These are phyloP conservation scores for Drosophila silvestris DNA, from an alignment of 2,888 invertebrate genomes.

Conservation along the genomic window DNA sequence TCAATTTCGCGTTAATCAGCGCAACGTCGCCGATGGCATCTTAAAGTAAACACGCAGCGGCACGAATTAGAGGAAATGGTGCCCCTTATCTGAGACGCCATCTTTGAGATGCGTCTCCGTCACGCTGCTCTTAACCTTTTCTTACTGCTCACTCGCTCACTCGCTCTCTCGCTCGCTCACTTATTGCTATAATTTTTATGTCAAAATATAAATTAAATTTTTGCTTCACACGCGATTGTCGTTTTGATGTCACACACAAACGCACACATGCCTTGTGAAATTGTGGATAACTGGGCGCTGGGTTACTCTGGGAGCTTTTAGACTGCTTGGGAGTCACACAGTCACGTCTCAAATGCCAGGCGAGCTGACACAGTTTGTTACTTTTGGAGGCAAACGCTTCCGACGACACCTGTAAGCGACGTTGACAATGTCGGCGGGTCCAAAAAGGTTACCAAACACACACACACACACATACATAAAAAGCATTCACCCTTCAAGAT, in stretches of 20 bases:
- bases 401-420: slow-evolving; percentile 67
- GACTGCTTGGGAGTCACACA: slow-evolving; percentile 65
- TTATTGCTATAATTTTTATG: slow-evolving; percentile 82
- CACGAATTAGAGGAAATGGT: slow-evolving; percentile 46
- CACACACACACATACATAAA: slow-evolving; percentile 1
- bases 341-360: slow-evolving; percentile 80
- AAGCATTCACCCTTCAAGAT: slow-evolving; percentile 62
- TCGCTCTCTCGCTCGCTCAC: slow-evolving; percentile 38
- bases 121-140: slow-evolving; percentile 38
- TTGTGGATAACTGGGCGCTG: slow-evolving; percentile 29
- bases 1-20: slow-evolving; percentile 81
- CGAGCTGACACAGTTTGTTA: slow-evolving; percentile 82
- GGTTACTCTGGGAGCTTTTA: slow-evolving; percentile 38
- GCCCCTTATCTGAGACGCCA: slow-evolving; percentile 55
- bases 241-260: slow-evolving; percentile 74
- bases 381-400: slow-evolving; percentile 68
- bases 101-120: slow-evolving; percentile 64
- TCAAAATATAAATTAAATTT: slow-evolving; percentile 81
- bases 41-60: slow-evolving; percentile 72
- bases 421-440: slow-evolving; percentile 62
- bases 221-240: slow-evolving; percentile 81
- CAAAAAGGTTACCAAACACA: slow-evolving; percentile 52
- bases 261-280: slow-evolving; percentile 14
- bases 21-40: slow-evolving; percentile 78
- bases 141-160: background rate